phyloP scores from a whole-genome alignment of 1,140 invertebrate genomes.

The Brachionus plicatilis region DNA sequence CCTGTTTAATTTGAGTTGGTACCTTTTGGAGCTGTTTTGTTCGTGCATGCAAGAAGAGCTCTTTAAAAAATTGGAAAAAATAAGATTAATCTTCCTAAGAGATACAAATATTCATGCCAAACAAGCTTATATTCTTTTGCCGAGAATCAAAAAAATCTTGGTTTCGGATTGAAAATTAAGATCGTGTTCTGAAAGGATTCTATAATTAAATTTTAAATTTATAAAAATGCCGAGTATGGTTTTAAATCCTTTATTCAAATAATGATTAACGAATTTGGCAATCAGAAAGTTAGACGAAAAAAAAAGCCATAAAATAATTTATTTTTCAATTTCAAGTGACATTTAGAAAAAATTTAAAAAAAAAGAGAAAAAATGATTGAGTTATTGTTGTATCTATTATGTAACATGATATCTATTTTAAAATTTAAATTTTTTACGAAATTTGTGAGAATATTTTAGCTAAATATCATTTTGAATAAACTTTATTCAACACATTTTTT shows the following conservation, averaged over 20 bases:
- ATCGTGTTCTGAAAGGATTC: not conserved
- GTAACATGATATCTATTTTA: slow-evolving; percentile 22
- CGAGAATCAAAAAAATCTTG: not conserved
- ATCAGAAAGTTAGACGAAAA: not conserved
- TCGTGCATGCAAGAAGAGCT: not conserved
- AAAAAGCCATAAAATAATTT: slow-evolving; percentile 19
- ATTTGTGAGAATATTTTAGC: not conserved
- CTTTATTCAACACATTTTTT: slow-evolving; percentile 27
- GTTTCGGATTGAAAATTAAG: not conserved
- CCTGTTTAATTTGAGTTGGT: not conserved
- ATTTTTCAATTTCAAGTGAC: not conserved
- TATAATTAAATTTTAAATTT: not conserved
- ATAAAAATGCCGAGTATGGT: not conserved
- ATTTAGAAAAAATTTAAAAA: not conserved
- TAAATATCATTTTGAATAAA: slow-evolving; percentile 26
- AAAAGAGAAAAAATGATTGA: not conserved
- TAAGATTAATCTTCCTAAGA: too few relatives aligned
- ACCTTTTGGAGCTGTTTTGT: not conserved
- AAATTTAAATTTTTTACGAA: not conserved
- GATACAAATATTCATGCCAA: not conserved
- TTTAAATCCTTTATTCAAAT: not conserved
- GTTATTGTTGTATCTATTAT: not conserved
- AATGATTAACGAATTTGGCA: not conserved
- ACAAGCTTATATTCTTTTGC: not conserved
- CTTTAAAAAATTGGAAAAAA: not conserved